Evolutionary conservation across 2,797 vertebrate species (phyloP).

Genomic region (Phoebastria nigripes): DNA sequence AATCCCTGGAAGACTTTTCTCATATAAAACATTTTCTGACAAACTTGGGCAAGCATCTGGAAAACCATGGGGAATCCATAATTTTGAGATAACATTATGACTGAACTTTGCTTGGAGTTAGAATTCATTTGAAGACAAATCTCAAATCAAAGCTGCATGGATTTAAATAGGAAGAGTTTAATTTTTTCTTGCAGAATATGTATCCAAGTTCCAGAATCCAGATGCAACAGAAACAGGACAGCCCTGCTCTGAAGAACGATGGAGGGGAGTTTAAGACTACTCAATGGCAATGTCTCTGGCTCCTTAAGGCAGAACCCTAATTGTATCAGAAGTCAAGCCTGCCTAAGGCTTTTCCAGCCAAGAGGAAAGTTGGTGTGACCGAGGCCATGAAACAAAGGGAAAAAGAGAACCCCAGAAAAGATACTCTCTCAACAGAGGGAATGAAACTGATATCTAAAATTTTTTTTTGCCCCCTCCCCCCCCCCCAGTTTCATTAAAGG

Average conservation of each 20-base stretch:
- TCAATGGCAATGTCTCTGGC: background rate
- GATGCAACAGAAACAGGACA: background rate
- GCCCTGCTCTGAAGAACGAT: background rate
- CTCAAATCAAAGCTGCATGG: background rate
- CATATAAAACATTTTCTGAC: background rate
- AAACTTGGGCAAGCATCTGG: background rate
- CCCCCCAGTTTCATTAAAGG: background rate
- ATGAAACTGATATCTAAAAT: background rate
- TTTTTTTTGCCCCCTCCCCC: background rate
- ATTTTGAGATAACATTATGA: background rate
- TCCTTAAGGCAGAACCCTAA: background rate
- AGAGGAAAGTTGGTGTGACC: background rate
- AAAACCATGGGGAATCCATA: background rate
- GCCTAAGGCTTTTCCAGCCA: background rate
- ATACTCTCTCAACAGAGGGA: background rate
- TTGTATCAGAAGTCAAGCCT: background rate
- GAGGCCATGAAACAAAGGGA: background rate
- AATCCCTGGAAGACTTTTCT: background rate
- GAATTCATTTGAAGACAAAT: background rate
- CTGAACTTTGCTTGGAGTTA: background rate
- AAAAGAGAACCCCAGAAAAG: background rate
- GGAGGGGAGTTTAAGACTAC: background rate
- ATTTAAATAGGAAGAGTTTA: background rate
- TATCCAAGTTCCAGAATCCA: background rate
- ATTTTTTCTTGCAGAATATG: background rate